Base-by-base conservation (phyloP, 92 coral and sea anemone species). In the Desmophyllum pertusum region DNA sequence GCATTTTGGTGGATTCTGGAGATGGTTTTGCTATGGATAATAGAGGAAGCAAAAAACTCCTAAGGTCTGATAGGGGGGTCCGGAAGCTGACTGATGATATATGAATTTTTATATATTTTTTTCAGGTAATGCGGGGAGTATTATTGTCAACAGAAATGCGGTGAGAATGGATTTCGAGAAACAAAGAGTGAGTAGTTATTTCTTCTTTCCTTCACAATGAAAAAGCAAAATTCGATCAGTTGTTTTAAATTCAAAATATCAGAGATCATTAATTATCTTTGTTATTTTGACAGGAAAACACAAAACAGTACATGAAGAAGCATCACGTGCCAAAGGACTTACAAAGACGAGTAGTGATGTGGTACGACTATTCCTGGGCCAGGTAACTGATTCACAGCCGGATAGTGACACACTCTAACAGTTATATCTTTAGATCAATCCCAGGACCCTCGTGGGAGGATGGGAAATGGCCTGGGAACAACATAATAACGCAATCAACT, bases 321-420 rank as follows among this genome's bases (percentile, higher is more conserved):
- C 98, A 96, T 83, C 87, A 90, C 48, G 98, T 96, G 19, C 98
- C 98, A 11, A 86, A 86, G 77, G 98, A 94, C 75, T 93, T 96
- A 15, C 98, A 96, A 51, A 79, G 98, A 70, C 89, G 98, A 35
- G 98, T 96, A 10, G 85, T 96, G 23, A 91, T 93, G 91, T 95
- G 98, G 98, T 95, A 95, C 67, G 98, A 95, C 84, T 95, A 95
- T 70, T 91, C 98, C 17, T 95, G 98, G 98, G 88, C 95, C 21
- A 90, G 98, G 98, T 95, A 85, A 86, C 14, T 23, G 11, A 0
- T 38, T 19, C 3, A 2, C 4, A 10, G 21, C 13, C 0, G 3
- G 15, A 62, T 62, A 2, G 4, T 62, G 31, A 62, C 10, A 6
- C 31, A 30, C 10, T 10, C 30, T n/a, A 30, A 6, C 53, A 48